phyloP scores from a whole-genome alignment of 2,888 invertebrate species.

The Alsophila aescularia region DNA sequence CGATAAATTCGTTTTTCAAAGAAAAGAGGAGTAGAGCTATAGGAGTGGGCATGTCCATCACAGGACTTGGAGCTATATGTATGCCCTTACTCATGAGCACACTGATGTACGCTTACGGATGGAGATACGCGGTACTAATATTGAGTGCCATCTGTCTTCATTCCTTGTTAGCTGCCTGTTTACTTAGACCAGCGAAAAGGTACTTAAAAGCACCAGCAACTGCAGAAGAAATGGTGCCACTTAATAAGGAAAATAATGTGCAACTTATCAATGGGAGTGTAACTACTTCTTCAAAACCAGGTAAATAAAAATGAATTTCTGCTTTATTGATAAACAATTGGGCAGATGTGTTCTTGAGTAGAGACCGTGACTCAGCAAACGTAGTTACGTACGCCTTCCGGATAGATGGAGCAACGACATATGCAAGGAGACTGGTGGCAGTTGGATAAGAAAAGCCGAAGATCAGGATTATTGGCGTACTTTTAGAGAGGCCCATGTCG shows the following conservation, averaged over 20 bases:
- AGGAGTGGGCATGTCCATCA: constrained; percentile 86
- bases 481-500: too few species aligned
- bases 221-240: constrained; percentile 63
- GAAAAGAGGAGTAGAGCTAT: constrained; percentile 86
- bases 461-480: too few species aligned
- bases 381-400: too few species aligned
- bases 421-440: too few species aligned
- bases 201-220: constrained; percentile 77
- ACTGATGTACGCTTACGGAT: constrained; percentile 82
- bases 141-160: constrained; percentile 86
- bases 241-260: constrained; percentile 54
- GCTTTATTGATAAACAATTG: too few species aligned
- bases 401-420: too few species aligned
- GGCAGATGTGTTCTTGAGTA: too few species aligned
- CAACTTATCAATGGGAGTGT: constrained; percentile 65
- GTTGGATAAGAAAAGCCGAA: too few species aligned
- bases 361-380: too few species aligned
- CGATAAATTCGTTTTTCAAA: constrained; percentile 87
- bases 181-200: constrained; percentile 88
- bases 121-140: constrained; percentile 86
- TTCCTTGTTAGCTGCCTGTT: constrained; percentile 82
- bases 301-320: constrained; percentile 39
- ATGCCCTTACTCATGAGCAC: constrained; percentile 86
- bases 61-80: constrained; percentile 87
- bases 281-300: constrained; percentile 57